phyloP scores from a whole-genome alignment of 2,797 vertebrate species.

The Micromesistius poutassou region DNA sequence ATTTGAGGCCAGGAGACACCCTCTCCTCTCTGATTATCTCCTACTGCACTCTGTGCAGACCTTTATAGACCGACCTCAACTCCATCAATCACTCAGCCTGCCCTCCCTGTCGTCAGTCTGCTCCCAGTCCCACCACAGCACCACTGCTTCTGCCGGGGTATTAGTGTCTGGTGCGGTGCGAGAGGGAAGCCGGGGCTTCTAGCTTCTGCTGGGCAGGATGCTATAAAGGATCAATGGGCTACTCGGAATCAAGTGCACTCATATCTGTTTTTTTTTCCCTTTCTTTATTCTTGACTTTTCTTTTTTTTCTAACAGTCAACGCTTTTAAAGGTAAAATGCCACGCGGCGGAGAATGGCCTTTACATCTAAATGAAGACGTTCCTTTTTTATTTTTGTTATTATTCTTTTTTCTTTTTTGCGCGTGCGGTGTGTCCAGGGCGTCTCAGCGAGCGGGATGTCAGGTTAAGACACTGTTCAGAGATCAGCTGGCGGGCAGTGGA shows the following conservation, averaged over 20 bases:
- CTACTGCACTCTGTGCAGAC: constrained; percentile 87
- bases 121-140: constrained; percentile 56
- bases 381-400: not conserved
- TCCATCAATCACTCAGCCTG: constrained; percentile 93
- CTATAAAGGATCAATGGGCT: not conserved
- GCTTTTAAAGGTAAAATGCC: too few relatives aligned
- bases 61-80: constrained; percentile 97
- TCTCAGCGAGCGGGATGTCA: constrained; percentile 40
- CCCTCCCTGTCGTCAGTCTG: constrained; percentile 74
- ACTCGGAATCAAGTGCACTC: not conserved
- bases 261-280: not conserved
- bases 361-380: too few relatives aligned
- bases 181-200: constrained; percentile 16
- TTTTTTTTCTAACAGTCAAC: not conserved
- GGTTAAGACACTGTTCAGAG: constrained; percentile 58
- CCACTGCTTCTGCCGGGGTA: constrained; percentile 38
- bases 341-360: too few relatives aligned
- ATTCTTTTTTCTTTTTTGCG: not conserved
- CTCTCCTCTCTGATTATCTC: constrained; percentile 97
- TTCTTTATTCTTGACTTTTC: not conserved
- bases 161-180: constrained; percentile 49
- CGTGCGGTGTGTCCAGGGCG: constrained; percentile 30
- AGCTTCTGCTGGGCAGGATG: not conserved
- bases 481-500: constrained; percentile 63
- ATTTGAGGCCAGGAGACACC: constrained; percentile 72